Evolutionary conservation across 2,797 vertebrate genomes (phyloP).

Genomic region (Microchirus variegatus): DNA sequence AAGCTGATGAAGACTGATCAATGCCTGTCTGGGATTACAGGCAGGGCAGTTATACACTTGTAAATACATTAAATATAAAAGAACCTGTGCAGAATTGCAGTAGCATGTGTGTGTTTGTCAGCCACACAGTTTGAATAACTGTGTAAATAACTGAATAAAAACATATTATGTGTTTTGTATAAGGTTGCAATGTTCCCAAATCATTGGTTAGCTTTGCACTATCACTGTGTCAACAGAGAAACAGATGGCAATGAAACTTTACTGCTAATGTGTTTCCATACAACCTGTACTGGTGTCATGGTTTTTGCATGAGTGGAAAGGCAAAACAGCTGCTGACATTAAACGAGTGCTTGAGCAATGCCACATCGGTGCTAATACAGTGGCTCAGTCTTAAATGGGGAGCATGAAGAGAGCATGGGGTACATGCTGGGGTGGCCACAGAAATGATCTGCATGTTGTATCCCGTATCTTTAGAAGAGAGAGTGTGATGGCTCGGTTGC

Average conservation of each 20-base stretch:
- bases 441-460: slow-evolving; percentile 37
- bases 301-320: slow-evolving; percentile 33
- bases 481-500: slow-evolving; percentile 60
- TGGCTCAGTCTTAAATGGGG: slow-evolving; percentile 33
- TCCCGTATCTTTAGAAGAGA: slow-evolving; percentile 42
- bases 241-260: slow-evolving; percentile 1
- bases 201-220: neutral
- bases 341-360: slow-evolving; percentile 9
- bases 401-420: slow-evolving; percentile 13
- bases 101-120: neutral
- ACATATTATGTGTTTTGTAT: neutral
- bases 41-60: slow-evolving; percentile 14
- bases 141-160: neutral
- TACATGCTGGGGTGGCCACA: slow-evolving; percentile 29
- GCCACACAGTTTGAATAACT: too few relatives aligned
- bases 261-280: neutral
- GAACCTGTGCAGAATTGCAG: slow-evolving; percentile 32
- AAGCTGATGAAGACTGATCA: slow-evolving; percentile 47
- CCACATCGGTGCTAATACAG: slow-evolving; percentile 14
- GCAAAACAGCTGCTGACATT: slow-evolving; percentile 47
- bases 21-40: slow-evolving; percentile 40
- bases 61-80: slow-evolving; percentile 27
- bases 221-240: slow-evolving; percentile 6
- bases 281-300: slow-evolving; percentile 32
- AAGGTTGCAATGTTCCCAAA: neutral